Evolutionary conservation across 2,888 invertebrate species (phyloP), one percentile per base, ranked within the genome.

Genomic region (Tetropium fuscum): DNA sequence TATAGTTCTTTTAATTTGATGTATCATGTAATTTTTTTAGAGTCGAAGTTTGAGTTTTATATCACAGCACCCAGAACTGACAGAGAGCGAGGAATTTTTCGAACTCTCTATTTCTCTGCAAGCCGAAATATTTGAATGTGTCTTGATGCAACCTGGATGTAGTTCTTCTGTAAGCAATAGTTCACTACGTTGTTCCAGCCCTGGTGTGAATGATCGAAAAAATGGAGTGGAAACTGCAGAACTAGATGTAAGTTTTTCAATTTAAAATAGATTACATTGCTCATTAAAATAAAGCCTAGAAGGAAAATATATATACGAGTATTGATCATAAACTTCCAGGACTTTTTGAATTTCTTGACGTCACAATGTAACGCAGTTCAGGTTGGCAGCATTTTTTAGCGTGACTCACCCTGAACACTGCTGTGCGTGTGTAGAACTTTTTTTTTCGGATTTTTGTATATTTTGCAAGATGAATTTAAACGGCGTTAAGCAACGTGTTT

Each of bases 61-160:
- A 16, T 81, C 83, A n/a, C 78, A 82, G 55, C 83, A 87, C 71
- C 84, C 84, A 20, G 83, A 83, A 62, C 77, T 87, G 41, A 82
- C 84, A 44, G 84, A 84, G 60, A 82, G 83, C 61, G 87, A 87
- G 58, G 77, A 85, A 45, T 87, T 86, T 73, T 83, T 83, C 60
- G 86, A 87, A 67, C 76, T 87, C 30, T 85, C 86, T 1, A 84
- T 85, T 53, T 83, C 84, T 45, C 77, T 87, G 55, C 86, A 87
- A 74, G 81, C 84, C n/a, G 86, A 86, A 76, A 83, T 87, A 18
- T 85, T 85, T 65, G 84, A 85, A 67, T 80, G 82, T 44, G 74
- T 79, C 11, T 80, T 79, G 79, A 74, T 74, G 1, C 73, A 73
- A 36, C 76, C 78, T 3, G 51, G 32, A 0, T 44, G 51, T 7